Evolutionary conservation across 2,888 invertebrate species (phyloP).

Genomic region (Mellilla xanthometata): DNA sequence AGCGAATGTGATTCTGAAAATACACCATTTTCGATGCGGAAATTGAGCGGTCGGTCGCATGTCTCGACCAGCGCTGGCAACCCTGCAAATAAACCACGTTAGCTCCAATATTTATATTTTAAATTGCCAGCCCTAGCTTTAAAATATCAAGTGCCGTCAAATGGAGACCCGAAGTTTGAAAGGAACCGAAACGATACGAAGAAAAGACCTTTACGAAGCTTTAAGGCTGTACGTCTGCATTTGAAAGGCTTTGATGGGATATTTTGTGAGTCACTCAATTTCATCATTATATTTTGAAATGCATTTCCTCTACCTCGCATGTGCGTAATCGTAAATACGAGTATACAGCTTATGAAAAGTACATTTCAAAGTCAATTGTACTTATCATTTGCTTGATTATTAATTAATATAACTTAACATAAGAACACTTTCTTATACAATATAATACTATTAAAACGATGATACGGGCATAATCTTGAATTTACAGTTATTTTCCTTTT

Average conservation of each 20-base stretch:
- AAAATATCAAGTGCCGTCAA: slow-evolving; percentile 27
- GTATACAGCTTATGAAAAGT: too few species aligned
- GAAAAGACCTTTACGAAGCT: slow-evolving; percentile 5
- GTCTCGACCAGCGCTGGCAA: slow-evolving; percentile 11
- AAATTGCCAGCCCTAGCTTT: slow-evolving; percentile 19
- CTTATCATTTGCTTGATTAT: too few species aligned
- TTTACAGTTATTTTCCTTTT: too few species aligned
- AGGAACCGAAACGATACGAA: slow-evolving; percentile 18
- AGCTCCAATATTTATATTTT: slow-evolving; percentile 22
- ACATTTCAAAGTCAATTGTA: too few species aligned
- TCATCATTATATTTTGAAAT: too few species aligned
- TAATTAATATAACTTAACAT: too few species aligned
- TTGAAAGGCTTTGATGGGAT: background rate
- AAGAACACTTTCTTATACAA: too few species aligned
- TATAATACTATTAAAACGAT: too few species aligned
- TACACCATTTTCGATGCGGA: slow-evolving; percentile 37
- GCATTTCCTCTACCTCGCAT: too few species aligned
- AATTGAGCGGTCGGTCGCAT: slow-evolving; percentile 39
- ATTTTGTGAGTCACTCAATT: too few species aligned
- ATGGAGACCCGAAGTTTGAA: slow-evolving; percentile 15
- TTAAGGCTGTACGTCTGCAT: slow-evolving; percentile 10
- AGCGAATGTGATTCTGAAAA: background rate
- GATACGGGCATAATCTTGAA: too few species aligned
- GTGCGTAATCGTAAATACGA: too few species aligned
- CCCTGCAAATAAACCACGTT: slow-evolving; percentile 16